These are phyloP conservation scores for Drosophila busckii DNA, from an alignment of 1,140 invertebrate species.

Conservation along the genomic window DNA sequence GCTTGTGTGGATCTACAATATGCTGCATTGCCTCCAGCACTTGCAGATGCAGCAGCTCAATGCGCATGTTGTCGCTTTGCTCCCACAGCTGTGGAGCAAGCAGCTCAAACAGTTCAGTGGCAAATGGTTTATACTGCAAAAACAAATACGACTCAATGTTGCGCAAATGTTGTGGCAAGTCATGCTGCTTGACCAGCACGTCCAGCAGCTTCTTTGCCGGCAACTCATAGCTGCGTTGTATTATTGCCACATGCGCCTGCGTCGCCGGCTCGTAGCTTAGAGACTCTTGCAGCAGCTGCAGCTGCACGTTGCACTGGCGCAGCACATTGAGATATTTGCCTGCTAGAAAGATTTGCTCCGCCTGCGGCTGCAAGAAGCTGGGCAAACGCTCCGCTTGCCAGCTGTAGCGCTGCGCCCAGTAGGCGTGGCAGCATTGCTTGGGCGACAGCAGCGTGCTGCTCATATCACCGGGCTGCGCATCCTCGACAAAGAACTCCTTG, in stretches of 20 bases:
- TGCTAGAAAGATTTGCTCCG: slow-evolving; percentile 31
- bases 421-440: slow-evolving; percentile 45
- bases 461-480: slow-evolving; percentile 23
- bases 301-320: slow-evolving; percentile 44
- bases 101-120: slow-evolving; percentile 13
- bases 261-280: slow-evolving; percentile 22
- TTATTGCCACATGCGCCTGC: slow-evolving; percentile 10
- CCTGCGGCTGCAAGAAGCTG: slow-evolving; percentile 21
- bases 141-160: slow-evolving; percentile 38
- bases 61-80: slow-evolving; percentile 25
- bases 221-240: slow-evolving; percentile 39
- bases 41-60: slow-evolving; percentile 30
- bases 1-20: slow-evolving; percentile 26
- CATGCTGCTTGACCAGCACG: slow-evolving; percentile 18
- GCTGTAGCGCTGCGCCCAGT: slow-evolving; percentile 41
- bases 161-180: slow-evolving; percentile 27
- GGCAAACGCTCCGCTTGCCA: slow-evolving; percentile 33
- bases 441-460: slow-evolving; percentile 44
- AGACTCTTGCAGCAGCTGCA: slow-evolving; percentile 37
- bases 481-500: slow-evolving; percentile 52
- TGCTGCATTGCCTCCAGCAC: slow-evolving; percentile 13
- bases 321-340: slow-evolving; percentile 59
- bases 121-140: slow-evolving; percentile 25
- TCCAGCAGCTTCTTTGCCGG: slow-evolving; percentile 42
- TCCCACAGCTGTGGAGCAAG: slow-evolving; percentile 9